Evolutionary conservation across 2,113 vertebrate species (phyloP), one percentile per base, ranked within the genome.

Genomic region (Madoqua kirkii): DNA sequence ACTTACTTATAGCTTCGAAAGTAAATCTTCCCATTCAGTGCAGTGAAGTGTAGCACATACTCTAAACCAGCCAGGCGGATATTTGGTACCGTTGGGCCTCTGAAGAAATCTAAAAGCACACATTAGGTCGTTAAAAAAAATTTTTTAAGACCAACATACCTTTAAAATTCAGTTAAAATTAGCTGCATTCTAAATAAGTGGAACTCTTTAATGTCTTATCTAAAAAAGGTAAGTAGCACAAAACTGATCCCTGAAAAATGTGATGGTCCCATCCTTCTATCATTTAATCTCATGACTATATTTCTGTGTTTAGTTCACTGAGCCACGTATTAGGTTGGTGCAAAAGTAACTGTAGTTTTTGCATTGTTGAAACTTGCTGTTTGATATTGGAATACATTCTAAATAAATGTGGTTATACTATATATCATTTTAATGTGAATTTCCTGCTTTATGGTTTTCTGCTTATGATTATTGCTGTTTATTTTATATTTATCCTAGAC

Each of bases 41-140:
- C 99, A 23, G 99, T 99, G 98, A 99, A 99, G 98, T 99, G 99
- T 82, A 99, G 98, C 74, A 99, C 98, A 0, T 99, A 99, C 87
- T 99, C 99, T 50, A 99, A 98, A 48, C 99, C 99, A n/a, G 99
- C 99, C 97, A 99, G 98, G 36, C 99, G 99, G 91, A 99, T 98
- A 2, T 93, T 99, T 15, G 99, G 48, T 74, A 99, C 99, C 0
- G 96, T 98, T 14, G 99, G 99, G 13, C 99, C 99, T 97, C 99
- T 98, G 98, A 99, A 99, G 98, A 99, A 99, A 98, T 99, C 99
- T 99, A 97, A 81, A 93, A 96, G 36, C 59, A 86, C 19, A 98
- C 48, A 97, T 91, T 10, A 60, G 45, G n/a, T 45, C 29, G 78
- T 62, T 88, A 54, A 54, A 78, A 52, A 87, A 67, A 3, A 15